phyloP scores from a whole-genome alignment of 2,797 vertebrate species.

The Erethizon dorsatum region DNA sequence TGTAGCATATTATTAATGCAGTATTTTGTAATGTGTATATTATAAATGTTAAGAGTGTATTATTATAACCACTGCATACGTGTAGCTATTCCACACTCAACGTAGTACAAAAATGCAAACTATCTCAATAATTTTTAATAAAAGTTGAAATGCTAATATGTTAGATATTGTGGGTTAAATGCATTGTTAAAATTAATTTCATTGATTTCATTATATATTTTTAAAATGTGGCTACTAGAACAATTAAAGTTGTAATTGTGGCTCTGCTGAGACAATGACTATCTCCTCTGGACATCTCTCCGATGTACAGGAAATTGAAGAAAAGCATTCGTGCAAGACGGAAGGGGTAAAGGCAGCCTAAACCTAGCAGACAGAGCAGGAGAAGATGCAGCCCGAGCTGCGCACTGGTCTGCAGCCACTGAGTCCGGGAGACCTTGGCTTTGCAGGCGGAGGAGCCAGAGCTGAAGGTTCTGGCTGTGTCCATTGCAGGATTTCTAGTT shows the following conservation, averaged over 20 bases:
- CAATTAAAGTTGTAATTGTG: background rate
- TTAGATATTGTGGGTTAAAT: background rate
- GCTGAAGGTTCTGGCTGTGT: background rate
- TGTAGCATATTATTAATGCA: background rate
- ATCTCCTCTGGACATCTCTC: background rate
- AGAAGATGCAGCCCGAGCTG: background rate
- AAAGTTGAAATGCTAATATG: background rate
- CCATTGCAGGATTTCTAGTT: accelerated
- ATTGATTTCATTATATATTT: background rate
- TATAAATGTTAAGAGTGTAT: background rate
- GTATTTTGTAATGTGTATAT: background rate
- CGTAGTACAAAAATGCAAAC: background rate
- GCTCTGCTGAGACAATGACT: background rate
- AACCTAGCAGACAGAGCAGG: background rate
- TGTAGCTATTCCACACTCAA: background rate
- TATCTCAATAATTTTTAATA: background rate
- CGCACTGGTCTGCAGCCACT: too few species aligned
- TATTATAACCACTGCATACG: background rate
- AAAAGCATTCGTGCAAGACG: background rate
- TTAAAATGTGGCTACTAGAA: background rate
- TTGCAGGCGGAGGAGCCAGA: background rate
- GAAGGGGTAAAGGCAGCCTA: background rate
- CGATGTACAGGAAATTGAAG: background rate
- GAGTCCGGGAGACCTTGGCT: background rate
- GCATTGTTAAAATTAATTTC: constrained; percentile 11